A percentile compares a stretch with the other conserved stretches of the same genome.
Conservation (phyloP, 1,140 invertebrate species). For the Copidosoma floridanum region DNA sequence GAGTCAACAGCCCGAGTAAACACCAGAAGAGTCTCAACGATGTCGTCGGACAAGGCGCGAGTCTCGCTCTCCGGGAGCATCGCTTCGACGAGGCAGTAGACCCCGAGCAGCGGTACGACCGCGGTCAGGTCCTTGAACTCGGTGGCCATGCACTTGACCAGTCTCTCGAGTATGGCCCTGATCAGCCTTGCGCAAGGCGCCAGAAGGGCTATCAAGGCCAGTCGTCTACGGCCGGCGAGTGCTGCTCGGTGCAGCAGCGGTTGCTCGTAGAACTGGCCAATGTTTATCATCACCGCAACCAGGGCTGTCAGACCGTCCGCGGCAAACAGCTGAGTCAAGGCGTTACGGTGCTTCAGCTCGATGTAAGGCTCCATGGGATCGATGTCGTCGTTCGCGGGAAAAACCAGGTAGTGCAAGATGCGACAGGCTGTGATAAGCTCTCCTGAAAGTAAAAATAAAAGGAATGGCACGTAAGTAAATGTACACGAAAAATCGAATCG, state of each 20-base stretch:
- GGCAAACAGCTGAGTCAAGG: slow-evolving; percentile 82
- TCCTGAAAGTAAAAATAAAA: slow-evolving; percentile 37
- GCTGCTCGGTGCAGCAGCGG: slow-evolving; percentile 79
- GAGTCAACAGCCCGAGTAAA: slow-evolving; percentile 85
- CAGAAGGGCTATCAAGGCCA: slow-evolving; percentile 75
- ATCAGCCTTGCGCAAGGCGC: slow-evolving; percentile 74
- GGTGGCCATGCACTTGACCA: slow-evolving; percentile 79
- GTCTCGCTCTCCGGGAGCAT: slow-evolving; percentile 63
- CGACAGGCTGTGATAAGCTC: slow-evolving; percentile 72
- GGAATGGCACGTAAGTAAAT: background rate
- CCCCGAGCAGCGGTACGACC: slow-evolving; percentile 76
- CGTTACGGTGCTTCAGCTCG: slow-evolving; percentile 88
- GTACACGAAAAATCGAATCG: background rate
- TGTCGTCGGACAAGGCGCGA: slow-evolving; percentile 62
- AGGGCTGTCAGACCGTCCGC: slow-evolving; percentile 78
- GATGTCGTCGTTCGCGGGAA: slow-evolving; percentile 62
- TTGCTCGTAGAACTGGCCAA: slow-evolving; percentile 81
- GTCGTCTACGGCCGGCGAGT: slow-evolving; percentile 72
- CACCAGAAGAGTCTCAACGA: slow-evolving; percentile 78
- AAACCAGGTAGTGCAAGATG: slow-evolving; percentile 68
- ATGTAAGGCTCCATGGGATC: slow-evolving; percentile 66
- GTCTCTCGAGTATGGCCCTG: slow-evolving; percentile 75
- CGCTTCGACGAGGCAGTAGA: slow-evolving; percentile 78
- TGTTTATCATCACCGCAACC: slow-evolving; percentile 73
- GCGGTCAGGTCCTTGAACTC: slow-evolving; percentile 86